Conservation (phyloP, 2,888 invertebrate genomes). For the Colostygia pectinataria region DNA sequence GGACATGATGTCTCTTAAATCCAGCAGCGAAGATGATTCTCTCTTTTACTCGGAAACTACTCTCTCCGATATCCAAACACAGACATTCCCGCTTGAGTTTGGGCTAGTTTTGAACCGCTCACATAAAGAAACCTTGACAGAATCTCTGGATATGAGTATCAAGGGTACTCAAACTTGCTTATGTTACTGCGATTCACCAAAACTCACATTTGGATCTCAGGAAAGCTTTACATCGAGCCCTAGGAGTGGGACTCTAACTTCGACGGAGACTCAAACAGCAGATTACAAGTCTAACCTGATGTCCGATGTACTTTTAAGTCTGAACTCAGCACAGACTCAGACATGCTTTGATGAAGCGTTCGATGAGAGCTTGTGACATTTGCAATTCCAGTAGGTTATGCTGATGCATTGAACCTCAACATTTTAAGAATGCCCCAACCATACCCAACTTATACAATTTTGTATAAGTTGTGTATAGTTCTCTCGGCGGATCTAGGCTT, state of each 20-base stretch:
- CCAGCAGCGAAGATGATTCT: slow-evolving; percentile 66
- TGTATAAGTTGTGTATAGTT: too few relatives aligned
- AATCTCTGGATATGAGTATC: slow-evolving; percentile 60
- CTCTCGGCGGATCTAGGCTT: too few relatives aligned
- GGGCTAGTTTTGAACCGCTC: slow-evolving; percentile 51
- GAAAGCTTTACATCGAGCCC: slow-evolving; percentile 60
- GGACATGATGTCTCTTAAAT: slow-evolving; percentile 60
- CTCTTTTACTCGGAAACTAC: slow-evolving; percentile 65
- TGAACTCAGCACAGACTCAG: slow-evolving; percentile 64
- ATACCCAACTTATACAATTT: too few relatives aligned
- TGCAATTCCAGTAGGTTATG: slow-evolving; percentile 16
- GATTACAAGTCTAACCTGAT: slow-evolving; percentile 41
- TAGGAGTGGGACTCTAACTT: slow-evolving; percentile 49
- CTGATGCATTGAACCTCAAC: slow-evolving; percentile 2
- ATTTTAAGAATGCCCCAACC: too few relatives aligned
- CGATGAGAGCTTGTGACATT: slow-evolving; percentile 23
- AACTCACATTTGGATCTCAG: slow-evolving; percentile 46
- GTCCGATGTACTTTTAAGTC: slow-evolving; percentile 56
- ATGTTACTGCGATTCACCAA: slow-evolving; percentile 60
- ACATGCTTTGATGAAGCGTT: slow-evolving; percentile 56
- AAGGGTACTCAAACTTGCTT: slow-evolving; percentile 73
- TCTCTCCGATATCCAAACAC: slow-evolving; percentile 70
- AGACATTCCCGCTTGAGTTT: slow-evolving; percentile 67
- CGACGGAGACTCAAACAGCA: slow-evolving; percentile 65
- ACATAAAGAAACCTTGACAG: slow-evolving; percentile 63